Evolutionary conservation across 2,797 vertebrate species (phyloP).

Genomic region (Propithecus perrieri): DNA sequence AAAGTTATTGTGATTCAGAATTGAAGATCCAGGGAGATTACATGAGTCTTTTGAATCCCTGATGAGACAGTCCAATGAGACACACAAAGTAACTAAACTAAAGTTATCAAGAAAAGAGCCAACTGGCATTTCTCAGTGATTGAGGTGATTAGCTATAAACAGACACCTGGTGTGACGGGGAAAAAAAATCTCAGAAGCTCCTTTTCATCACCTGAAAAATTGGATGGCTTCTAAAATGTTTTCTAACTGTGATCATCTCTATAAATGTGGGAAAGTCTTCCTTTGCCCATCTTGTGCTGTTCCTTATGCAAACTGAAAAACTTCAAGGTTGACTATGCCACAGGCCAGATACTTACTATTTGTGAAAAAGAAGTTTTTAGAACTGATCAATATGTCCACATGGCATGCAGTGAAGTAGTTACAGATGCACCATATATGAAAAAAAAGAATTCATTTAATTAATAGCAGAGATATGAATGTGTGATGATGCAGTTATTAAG

Average conservation of each 20-base stretch:
- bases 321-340: background rate
- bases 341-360: background rate
- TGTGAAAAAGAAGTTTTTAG: slow-evolving; percentile 5
- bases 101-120: background rate
- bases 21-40: slow-evolving; percentile 63
- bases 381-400: background rate
- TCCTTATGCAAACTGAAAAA: background rate
- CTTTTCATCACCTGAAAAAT: background rate
- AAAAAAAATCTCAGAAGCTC: background rate
- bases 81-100: slow-evolving; percentile 36
- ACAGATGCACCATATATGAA: background rate
- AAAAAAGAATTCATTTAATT: slow-evolving; percentile 14
- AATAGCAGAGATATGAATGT: background rate
- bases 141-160: background rate
- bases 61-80: slow-evolving; percentile 53
- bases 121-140: background rate
- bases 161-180: background rate
- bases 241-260: background rate
- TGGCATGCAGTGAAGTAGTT: background rate
- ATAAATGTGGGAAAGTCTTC: background rate
- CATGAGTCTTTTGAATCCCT: slow-evolving; percentile 45
- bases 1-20: slow-evolving; percentile 59
- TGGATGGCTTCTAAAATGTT: background rate
- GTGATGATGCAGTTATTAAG: background rate
- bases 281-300: background rate